Conservation (phyloP, 53 echinoderm and acorn worm genomes). For the Patiria pectinifera region DNA sequence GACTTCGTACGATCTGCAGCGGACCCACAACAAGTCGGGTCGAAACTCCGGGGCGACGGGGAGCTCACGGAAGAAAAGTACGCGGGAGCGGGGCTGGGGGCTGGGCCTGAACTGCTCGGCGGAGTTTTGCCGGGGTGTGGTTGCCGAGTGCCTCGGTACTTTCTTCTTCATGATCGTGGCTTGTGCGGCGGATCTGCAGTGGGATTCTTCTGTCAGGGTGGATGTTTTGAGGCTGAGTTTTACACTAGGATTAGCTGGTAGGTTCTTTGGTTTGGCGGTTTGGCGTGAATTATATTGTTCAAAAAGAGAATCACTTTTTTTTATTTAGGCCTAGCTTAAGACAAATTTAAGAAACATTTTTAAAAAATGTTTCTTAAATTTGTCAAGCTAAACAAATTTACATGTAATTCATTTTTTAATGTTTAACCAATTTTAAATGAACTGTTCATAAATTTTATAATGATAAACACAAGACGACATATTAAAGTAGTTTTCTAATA, state of each 20-base stretch:
- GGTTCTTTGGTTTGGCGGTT: not conserved
- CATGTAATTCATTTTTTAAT: no score
- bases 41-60: not conserved
- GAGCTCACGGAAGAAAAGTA: not conserved
- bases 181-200: constrained; percentile 75
- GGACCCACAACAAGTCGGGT: constrained; percentile 1
- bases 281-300: no score
- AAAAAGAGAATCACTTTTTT: no score
- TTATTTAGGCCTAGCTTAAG: no score
- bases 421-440: no score
- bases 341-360: no score
- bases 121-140: constrained; percentile 85
- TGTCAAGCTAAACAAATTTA: no score
- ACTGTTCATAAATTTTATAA: no score
- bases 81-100: constrained; percentile 15
- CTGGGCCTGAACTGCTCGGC: constrained; percentile 75
- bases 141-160: constrained; percentile 90
- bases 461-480: no score
- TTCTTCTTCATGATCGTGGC: constrained; percentile 95
- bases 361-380: no score
- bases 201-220: constrained; percentile 51
- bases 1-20: constrained; percentile 16
- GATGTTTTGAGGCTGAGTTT: constrained; percentile 78
- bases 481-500: no score
- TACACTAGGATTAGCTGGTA: constrained; percentile 89